phyloP scores from a whole-genome alignment of 2,888 invertebrate genomes.

The Formica aserva region DNA sequence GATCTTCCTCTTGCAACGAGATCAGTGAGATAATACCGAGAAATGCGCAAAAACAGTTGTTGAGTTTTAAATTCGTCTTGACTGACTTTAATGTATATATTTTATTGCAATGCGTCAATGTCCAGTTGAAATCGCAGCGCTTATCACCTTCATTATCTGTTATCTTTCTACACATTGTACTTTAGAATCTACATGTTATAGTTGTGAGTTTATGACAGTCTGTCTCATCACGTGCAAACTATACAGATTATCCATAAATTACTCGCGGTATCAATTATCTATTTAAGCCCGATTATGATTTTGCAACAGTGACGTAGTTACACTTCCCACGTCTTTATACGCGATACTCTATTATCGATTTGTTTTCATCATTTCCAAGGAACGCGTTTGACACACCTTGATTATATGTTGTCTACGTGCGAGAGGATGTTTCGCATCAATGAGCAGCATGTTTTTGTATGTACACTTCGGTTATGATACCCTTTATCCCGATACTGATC shows the following conservation, averaged over 20 bases:
- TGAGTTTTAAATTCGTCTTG: slow-evolving; percentile 17
- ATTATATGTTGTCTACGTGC: not conserved
- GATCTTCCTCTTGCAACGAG: not conserved
- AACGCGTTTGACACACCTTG: not conserved
- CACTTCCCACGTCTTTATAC: not conserved
- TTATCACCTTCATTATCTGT: not conserved
- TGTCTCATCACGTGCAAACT: not conserved
- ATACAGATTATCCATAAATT: not conserved
- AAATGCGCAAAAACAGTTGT: slow-evolving; percentile 13
- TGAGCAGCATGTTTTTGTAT: not conserved
- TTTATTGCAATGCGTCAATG: not conserved
- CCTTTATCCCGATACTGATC: not conserved
- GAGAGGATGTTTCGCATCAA: not conserved
- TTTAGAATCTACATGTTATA: not conserved
- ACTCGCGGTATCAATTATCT: not conserved
- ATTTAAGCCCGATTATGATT: not conserved
- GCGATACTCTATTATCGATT: not conserved
- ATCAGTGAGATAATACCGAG: not conserved
- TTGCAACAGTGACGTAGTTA: not conserved
- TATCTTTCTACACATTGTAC: not conserved
- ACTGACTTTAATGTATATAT: not conserved
- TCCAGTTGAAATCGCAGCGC: not conserved
- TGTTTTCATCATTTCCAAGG: slow-evolving; percentile 1
- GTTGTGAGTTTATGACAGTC: not conserved
- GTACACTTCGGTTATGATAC: not conserved